A percentile compares a stretch with the other conserved stretches of the same genome.
Evolutionary conservation across 2,888 invertebrate genomes (phyloP).

Genomic region (Aleiodes leptofemur): DNA sequence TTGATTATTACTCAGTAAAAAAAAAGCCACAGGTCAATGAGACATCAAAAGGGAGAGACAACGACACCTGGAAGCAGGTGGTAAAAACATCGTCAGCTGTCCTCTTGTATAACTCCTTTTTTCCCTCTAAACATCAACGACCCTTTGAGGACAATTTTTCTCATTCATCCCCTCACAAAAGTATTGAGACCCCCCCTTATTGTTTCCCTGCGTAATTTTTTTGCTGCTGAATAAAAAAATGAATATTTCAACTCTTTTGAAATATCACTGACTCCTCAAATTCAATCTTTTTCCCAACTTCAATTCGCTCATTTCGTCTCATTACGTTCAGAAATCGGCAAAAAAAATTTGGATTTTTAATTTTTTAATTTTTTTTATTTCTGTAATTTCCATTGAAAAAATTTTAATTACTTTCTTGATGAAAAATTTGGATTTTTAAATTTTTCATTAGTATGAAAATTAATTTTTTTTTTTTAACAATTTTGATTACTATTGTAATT

Average conservation of each 20-base stretch:
- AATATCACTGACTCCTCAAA: conserved; percentile 3
- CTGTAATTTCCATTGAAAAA: no score
- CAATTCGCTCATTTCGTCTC: conserved; percentile 35
- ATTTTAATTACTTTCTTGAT: no score
- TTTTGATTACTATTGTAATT: no score
- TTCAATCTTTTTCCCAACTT: conserved; percentile 42
- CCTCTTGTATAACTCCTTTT: background rate
- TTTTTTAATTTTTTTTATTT: no score
- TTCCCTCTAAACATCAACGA: conserved; percentile 7
- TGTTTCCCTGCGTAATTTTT: no score
- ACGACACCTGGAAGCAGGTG: conserved; percentile 28
- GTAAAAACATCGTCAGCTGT: conserved; percentile 28
- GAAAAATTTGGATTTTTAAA: no score
- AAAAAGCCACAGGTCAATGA: conserved; percentile 30
- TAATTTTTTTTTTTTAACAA: no score
- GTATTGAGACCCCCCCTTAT: background rate
- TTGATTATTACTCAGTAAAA: conserved; percentile 18
- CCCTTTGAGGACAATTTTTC: conserved; percentile 29
- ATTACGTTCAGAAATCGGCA: no score
- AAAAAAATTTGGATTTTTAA: no score
- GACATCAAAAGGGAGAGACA: conserved; percentile 24
- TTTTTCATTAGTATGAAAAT: no score
- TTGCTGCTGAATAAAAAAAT: no score
- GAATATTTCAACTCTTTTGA: background rate
- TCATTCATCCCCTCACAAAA: conserved; percentile 22